Evolutionary conservation across 2,113 vertebrate species (phyloP).

Genomic region (Colinus virginianus): DNA sequence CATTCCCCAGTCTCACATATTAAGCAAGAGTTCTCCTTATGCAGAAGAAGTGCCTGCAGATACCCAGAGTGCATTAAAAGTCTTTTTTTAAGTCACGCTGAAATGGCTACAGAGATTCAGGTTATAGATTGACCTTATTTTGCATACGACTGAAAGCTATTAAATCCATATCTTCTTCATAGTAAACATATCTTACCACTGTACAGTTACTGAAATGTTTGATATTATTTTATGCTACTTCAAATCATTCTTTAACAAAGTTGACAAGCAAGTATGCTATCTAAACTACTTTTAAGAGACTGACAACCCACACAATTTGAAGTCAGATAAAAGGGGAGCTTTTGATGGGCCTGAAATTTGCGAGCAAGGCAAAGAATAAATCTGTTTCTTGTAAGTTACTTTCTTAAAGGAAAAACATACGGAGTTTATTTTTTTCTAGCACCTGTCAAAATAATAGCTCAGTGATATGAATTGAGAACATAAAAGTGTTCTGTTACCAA

Average conservation of each 20-base stretch:
- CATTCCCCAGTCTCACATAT: background rate
- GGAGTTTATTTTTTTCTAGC: constrained; percentile 57
- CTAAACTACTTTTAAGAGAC: constrained; percentile 35
- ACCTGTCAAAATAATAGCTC: constrained; percentile 65
- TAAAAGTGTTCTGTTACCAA: constrained; percentile 66
- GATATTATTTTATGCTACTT: constrained; percentile 21
- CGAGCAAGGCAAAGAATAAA: constrained; percentile 57
- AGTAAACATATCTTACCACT: background rate
- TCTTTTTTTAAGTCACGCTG: background rate
- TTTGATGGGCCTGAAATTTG: constrained; percentile 64
- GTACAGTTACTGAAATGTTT: background rate
- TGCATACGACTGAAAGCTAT: background rate
- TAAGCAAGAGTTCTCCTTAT: background rate
- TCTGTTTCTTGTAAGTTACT: constrained; percentile 32
- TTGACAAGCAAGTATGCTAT: constrained; percentile 53
- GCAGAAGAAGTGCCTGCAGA: background rate
- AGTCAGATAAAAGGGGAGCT: constrained; percentile 68
- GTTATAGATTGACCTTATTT: background rate
- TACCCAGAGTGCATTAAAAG: background rate
- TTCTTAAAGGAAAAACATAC: constrained; percentile 60
- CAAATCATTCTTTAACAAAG: constrained; percentile 28
- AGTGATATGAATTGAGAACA: constrained; percentile 58
- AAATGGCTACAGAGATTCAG: background rate
- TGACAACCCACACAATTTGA: constrained; percentile 67
- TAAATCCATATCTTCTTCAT: background rate